These are phyloP conservation scores for Dynastes grantii DNA, from an alignment of 2,888 invertebrate genomes.

Conservation along the genomic window DNA sequence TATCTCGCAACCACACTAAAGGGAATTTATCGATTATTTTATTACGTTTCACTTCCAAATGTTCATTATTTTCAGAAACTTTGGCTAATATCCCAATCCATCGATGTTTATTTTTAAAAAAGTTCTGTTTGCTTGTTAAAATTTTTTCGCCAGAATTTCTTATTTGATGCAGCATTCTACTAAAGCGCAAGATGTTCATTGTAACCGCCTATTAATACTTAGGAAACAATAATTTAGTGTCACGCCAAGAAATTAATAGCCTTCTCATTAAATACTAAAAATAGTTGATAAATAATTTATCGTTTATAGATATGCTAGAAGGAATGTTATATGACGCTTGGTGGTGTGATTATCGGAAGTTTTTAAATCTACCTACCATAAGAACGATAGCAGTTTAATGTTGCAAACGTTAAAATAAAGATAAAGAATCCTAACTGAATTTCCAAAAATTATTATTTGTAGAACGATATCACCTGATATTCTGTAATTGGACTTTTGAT, in stretches of 20 bases:
- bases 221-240: not conserved
- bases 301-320: not conserved
- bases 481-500: no score
- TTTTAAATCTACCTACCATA: not conserved
- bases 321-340: not conserved
- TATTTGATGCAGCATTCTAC: not conserved
- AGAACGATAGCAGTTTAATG: not conserved
- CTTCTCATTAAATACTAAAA: not conserved
- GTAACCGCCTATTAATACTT: not conserved
- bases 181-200: conserved; percentile 21
- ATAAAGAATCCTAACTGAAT: not conserved
- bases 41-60: conserved; percentile 52
- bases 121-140: not conserved
- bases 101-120: not conserved
- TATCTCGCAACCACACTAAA: conserved; percentile 81
- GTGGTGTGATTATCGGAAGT: not conserved
- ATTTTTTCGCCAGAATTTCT: not conserved
- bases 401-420: not conserved
- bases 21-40: conserved; percentile 71
- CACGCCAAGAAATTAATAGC: not conserved
- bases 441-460: not conserved
- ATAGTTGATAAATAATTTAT: conserved; percentile 11
- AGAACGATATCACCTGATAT: no score
- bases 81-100: conserved; percentile 38
- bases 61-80: conserved; percentile 51